Conservation (phyloP, 2,797 vertebrate genomes). For the Gymnothorax reevesii region DNA sequence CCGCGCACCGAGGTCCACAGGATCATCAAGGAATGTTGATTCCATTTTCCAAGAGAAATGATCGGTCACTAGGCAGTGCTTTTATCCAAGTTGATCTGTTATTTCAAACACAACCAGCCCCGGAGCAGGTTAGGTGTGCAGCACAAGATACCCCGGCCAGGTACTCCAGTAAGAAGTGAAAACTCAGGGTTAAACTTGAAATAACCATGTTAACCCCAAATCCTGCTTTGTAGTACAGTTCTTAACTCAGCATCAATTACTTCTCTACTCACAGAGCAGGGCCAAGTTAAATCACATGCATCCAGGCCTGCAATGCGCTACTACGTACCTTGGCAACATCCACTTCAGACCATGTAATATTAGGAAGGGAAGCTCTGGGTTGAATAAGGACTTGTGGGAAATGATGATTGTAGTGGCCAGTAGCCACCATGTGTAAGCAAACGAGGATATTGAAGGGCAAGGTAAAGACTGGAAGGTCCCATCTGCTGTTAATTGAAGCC, state of each 20-base stretch:
- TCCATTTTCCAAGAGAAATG: no score
- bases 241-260: not conserved
- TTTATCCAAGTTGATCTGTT: no score
- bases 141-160: no score
- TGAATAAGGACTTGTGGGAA: constrained; percentile 82
- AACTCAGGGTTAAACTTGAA: no score
- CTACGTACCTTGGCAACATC: constrained; percentile 77
- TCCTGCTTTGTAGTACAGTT: no score
- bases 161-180: no score
- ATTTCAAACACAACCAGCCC: no score
- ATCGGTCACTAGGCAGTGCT: no score
- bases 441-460: constrained; percentile 91
- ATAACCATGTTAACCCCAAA: no score
- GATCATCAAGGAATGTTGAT: no score
- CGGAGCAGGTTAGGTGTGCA: no score
- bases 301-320: not conserved
- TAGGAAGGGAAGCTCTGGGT: constrained; percentile 73
- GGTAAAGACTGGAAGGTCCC: constrained; percentile 93
- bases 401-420: constrained; percentile 84
- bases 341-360: constrained; percentile 85
- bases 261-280: not conserved
- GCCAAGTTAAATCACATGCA: not conserved
- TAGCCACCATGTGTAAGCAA: constrained; percentile 85
- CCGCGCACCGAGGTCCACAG: no score
- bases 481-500: constrained; percentile 83